Conservation (phyloP, 2,113 vertebrate species). For the Anhinga rufa region DNA sequence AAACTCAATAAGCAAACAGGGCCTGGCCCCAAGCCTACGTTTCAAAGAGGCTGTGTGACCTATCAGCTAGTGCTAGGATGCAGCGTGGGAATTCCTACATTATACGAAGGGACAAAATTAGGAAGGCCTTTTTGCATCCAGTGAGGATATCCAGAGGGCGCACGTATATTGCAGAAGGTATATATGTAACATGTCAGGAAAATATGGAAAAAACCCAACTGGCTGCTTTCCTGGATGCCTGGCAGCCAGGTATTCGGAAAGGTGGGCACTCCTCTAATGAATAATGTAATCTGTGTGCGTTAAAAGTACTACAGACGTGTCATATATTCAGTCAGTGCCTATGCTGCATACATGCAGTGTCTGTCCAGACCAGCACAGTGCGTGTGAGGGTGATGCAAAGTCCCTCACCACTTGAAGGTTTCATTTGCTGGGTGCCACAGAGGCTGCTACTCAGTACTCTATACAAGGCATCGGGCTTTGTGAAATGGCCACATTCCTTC, state of each 20-base stretch:
- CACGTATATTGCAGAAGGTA: neutral
- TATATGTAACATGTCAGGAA: neutral
- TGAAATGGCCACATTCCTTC: neutral
- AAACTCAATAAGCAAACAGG: neutral
- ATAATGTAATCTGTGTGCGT: neutral
- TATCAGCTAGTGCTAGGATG: neutral
- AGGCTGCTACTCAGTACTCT: neutral
- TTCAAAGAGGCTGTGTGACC: neutral
- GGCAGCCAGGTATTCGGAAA: neutral
- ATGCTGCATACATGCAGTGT: fast-evolving
- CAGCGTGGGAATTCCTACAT: neutral
- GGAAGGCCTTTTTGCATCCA: neutral
- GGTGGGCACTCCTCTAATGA: neutral
- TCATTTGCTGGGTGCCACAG: neutral
- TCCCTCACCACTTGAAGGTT: neutral
- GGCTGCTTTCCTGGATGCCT: neutral
- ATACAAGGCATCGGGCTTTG: neutral
- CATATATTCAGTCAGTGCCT: neutral
- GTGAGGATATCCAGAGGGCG: neutral
- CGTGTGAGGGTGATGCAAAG: neutral
- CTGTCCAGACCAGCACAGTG: neutral
- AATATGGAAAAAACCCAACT: neutral
- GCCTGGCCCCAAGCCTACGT: neutral
- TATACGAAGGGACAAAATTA: neutral
- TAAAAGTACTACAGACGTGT: neutral